Conservation (phyloP, 37 sponge, comb jelly and placozoan species). For the Geodia barretti region DNA sequence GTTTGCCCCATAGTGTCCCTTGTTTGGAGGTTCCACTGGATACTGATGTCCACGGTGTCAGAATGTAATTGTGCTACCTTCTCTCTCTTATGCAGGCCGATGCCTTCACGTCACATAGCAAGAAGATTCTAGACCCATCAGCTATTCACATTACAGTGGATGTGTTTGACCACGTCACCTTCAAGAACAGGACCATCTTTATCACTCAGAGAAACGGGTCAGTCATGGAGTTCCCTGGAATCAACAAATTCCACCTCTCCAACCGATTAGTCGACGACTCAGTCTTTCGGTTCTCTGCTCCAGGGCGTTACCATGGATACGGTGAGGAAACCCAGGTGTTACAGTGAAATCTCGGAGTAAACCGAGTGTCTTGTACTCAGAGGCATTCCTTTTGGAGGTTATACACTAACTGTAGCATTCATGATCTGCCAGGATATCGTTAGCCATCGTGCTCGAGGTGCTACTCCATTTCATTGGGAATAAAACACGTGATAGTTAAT, state of each 20-base stretch:
- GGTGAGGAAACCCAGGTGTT: neutral
- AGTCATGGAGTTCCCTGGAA: neutral
- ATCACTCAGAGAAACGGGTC: neutral
- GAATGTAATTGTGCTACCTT: too few species aligned
- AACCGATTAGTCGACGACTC: neutral
- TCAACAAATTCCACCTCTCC: neutral
- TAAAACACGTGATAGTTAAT: too few species aligned
- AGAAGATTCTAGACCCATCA: neutral
- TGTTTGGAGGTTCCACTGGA: too few species aligned
- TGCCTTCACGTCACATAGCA: neutral
- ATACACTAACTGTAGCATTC: too few species aligned
- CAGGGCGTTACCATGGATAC: neutral
- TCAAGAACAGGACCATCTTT: neutral
- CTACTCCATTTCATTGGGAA: too few species aligned
- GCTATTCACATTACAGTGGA: neutral
- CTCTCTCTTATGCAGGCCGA: neutral
- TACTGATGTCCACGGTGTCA: too few species aligned
- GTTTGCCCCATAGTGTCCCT: too few species aligned
- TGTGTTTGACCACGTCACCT: neutral
- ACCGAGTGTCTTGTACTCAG: too few species aligned
- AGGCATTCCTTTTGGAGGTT: too few species aligned
- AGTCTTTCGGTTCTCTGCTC: neutral
- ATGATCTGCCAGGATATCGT: too few species aligned
- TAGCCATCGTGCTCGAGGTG: too few species aligned
- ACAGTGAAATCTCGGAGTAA: neutral